A percentile compares a stretch with the other conserved stretches of the same genome.
Conservation (phyloP, 2,797 vertebrate genomes). For the Lithobates pipiens region DNA sequence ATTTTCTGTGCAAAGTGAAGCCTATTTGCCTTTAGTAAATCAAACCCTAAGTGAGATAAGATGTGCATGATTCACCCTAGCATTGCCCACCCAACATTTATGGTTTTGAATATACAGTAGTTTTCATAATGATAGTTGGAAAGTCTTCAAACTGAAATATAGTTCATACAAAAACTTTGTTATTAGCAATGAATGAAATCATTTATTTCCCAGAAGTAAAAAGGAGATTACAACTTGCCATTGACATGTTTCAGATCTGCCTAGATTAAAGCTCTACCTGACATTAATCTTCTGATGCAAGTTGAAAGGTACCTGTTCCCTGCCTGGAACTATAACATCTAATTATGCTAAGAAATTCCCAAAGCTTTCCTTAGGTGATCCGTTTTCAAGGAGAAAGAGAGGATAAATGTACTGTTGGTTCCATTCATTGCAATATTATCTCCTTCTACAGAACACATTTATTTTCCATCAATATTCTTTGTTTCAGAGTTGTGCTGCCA, state of each 20-base stretch:
- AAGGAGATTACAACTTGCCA: constrained; percentile 3
- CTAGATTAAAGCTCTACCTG: constrained; percentile 35
- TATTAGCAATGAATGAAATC: constrained; percentile 10
- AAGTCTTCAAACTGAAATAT: constrained; percentile 4
- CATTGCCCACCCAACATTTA: neutral
- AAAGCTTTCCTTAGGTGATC: constrained; percentile 28
- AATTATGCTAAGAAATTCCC: constrained; percentile 43
- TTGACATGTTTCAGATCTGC: constrained; percentile 25
- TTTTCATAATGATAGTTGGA: neutral
- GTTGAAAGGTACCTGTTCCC: constrained; percentile 31
- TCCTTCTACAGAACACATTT: neutral
- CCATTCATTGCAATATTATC: constrained; percentile 15
- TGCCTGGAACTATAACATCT: constrained; percentile 42
- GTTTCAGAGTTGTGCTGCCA: constrained; percentile 12
- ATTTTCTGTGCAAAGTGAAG: no score
- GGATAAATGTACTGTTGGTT: constrained; percentile 39
- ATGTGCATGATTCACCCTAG: neutral
- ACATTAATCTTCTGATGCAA: constrained; percentile 26
- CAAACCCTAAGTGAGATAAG: neutral
- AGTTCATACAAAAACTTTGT: neutral
- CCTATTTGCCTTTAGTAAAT: no score
- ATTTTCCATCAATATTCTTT: neutral
- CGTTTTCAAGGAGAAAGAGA: constrained; percentile 43
- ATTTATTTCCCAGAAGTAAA: neutral
- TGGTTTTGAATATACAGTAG: neutral